Evolutionary conservation across 2,888 invertebrate genomes (phyloP).

Genomic region (Harpalus rubripes): DNA sequence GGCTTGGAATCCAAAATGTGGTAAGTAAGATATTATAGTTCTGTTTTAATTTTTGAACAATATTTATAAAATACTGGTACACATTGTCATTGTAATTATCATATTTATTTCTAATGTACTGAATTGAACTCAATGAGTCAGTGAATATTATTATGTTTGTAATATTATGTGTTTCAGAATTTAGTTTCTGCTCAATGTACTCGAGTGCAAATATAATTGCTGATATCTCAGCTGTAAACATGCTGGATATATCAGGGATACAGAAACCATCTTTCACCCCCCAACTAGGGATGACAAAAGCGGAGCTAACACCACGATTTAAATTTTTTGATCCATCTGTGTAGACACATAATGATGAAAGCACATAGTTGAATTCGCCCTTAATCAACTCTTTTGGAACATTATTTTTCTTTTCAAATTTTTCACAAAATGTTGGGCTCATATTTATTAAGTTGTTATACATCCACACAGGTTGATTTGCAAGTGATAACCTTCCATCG

Average conservation of each 20-base stretch:
- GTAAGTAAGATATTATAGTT: neutral
- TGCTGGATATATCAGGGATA: neutral
- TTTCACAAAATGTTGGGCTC: too few species aligned
- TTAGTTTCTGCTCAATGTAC: neutral
- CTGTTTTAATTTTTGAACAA: neutral
- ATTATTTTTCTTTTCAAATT: too few species aligned
- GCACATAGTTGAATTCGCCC: too few species aligned
- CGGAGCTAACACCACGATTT: neutral
- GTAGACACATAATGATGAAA: neutral
- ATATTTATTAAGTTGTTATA: too few species aligned
- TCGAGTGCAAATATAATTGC: neutral
- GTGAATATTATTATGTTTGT: neutral
- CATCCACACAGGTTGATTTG: too few species aligned
- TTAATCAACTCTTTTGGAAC: too few species aligned
- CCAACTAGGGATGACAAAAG: neutral
- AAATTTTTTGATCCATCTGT: neutral
- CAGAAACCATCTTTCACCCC: neutral
- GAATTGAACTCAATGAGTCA: neutral
- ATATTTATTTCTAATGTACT: neutral
- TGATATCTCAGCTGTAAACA: neutral
- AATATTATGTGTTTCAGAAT: neutral
- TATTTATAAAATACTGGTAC: neutral
- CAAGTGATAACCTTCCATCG: too few species aligned
- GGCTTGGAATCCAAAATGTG: neutral
- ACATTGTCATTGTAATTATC: neutral